Evolutionary conservation across 2,113 vertebrate genomes (phyloP).

Genomic region (Micronycteris hirsuta): DNA sequence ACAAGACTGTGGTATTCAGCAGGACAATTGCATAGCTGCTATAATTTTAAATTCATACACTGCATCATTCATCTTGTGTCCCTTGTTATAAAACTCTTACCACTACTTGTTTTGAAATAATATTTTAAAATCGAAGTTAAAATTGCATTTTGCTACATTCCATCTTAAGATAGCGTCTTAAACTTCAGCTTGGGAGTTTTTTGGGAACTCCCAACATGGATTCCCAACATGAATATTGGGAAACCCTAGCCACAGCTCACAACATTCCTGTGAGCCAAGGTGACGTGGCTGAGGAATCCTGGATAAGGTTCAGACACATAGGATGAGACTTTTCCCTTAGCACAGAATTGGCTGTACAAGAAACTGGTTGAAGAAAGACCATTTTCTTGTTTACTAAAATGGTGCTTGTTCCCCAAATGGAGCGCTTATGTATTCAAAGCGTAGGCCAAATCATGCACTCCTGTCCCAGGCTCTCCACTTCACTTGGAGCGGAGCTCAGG

Average conservation of each 20-base stretch:
- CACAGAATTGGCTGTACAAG: background rate
- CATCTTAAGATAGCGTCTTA: background rate
- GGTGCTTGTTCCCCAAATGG: background rate
- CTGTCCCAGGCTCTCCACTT: background rate
- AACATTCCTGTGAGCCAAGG: background rate
- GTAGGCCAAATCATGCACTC: background rate
- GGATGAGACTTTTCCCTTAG: background rate
- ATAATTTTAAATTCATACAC: background rate
- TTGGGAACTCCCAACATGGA: too few relatives aligned
- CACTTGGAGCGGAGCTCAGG: background rate
- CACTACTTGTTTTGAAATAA: background rate
- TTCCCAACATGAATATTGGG: slow-evolving; percentile 9
- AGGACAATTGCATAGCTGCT: background rate
- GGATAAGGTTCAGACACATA: background rate
- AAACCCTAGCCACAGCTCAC: background rate
- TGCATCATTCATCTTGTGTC: background rate
- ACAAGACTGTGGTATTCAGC: background rate
- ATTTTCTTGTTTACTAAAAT: background rate
- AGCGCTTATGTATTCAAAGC: background rate
- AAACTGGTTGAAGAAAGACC: background rate
- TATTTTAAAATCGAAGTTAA: slow-evolving; percentile 25
- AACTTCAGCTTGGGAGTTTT: background rate
- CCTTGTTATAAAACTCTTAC: background rate
- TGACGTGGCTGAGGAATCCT: background rate
- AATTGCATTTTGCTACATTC: background rate